These are phyloP conservation scores for Pristionchus maxplancki DNA, from an alignment of 2,888 invertebrate genomes.

Conservation along the genomic window DNA sequence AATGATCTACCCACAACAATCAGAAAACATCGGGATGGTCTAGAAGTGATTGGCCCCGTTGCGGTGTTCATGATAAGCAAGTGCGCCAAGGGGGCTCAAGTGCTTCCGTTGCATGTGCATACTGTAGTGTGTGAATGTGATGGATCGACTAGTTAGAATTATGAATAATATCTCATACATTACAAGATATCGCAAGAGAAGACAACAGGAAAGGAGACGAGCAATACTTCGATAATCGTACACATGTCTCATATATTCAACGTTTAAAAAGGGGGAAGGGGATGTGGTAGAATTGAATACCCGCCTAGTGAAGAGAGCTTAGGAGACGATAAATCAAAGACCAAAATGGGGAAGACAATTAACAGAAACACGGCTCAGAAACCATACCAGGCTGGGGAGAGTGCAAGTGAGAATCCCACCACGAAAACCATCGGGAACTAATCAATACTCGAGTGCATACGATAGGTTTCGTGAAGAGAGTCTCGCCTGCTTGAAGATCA, in stretches of 20 bases:
- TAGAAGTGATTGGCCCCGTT: constrained; percentile 25
- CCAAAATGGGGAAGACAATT: constrained; percentile 34
- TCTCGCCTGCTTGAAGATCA: constrained; percentile 34
- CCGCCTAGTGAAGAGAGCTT: constrained; percentile 39
- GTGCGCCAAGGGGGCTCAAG: background rate
- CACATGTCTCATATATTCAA: background rate
- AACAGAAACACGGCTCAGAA: constrained; percentile 39
- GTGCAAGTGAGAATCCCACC: constrained; percentile 20
- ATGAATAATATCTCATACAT: constrained; percentile 38
- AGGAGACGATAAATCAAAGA: constrained; percentile 43
- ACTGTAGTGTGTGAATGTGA: constrained; percentile 43
- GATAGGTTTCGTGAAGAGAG: background rate
- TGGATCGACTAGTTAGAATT: constrained; percentile 3
- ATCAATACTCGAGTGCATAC: constrained; percentile 25
- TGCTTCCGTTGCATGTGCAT: background rate
- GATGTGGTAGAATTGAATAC: constrained; percentile 43
- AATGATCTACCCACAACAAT: constrained; percentile 19
- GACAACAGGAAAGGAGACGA: constrained; percentile 6
- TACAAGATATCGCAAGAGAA: constrained; percentile 46
- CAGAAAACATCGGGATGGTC: constrained; percentile 22
- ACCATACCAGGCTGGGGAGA: constrained; percentile 38
- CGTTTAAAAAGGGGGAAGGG: background rate
- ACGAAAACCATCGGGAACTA: constrained; percentile 5
- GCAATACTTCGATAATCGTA: constrained; percentile 30
- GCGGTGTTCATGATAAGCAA: background rate